These are phyloP conservation scores for Gibbula magus DNA, from an alignment of 2,888 invertebrate genomes.

Conservation along the genomic window DNA sequence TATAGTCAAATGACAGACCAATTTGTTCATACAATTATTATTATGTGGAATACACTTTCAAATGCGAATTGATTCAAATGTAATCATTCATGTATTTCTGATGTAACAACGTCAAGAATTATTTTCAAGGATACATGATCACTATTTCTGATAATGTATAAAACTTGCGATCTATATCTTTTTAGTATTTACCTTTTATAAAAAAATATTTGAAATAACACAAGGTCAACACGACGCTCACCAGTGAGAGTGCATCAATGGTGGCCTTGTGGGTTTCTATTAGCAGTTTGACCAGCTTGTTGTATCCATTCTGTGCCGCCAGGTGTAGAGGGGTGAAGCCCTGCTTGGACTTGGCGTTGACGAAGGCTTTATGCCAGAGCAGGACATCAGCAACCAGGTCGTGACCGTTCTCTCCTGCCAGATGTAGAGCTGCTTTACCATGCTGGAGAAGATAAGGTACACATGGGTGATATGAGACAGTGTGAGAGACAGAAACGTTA, in stretches of 20 bases:
- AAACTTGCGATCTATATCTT: no score
- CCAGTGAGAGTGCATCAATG: slow-evolving; percentile 94
- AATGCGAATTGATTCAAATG: no score
- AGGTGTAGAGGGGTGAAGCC: slow-evolving; percentile 97
- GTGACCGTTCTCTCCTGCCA: slow-evolving; percentile 93
- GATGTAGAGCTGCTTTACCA: slow-evolving; percentile 91
- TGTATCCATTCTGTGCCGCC: slow-evolving; percentile 96
- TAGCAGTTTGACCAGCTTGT: slow-evolving; percentile 90
- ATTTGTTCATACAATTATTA: no score
- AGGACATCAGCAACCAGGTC: slow-evolving; percentile 81
- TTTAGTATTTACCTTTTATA: no score
- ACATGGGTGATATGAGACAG: neutral
- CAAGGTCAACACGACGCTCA: slow-evolving; percentile 54
- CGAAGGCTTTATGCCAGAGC: slow-evolving; percentile 96
- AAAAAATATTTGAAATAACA: no score
- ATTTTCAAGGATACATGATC: no score
- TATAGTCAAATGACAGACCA: no score
- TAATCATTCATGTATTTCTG: no score
- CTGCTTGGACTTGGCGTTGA: slow-evolving; percentile 97
- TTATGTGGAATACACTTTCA: no score
- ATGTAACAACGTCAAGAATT: no score
- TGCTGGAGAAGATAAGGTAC: slow-evolving; percentile 51
- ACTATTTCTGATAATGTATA: no score
- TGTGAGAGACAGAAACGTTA: neutral
- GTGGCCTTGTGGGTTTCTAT: slow-evolving; percentile 96